These are phyloP conservation scores for Chitala chitala DNA, from an alignment of 2,113 vertebrate genomes.

Conservation along the genomic window DNA sequence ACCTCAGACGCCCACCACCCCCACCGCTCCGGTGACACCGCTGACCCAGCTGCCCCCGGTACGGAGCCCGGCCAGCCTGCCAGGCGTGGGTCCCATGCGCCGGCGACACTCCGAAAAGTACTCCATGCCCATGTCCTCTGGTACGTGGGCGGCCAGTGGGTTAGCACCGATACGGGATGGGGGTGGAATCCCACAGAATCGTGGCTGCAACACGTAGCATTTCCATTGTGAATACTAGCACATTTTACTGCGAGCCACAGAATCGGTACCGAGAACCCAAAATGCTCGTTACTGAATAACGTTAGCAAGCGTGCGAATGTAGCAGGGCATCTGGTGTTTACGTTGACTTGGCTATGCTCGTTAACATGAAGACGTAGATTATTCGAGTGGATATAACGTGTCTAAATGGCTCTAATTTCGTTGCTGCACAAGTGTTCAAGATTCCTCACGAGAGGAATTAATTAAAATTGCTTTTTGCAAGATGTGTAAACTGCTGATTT, in stretches of 20 bases:
- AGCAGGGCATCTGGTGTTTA: slow-evolving; percentile 65
- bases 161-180: too few relatives aligned
- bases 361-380: slow-evolving; percentile 57
- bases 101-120: slow-evolving; percentile 98
- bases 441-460: slow-evolving; percentile 69
- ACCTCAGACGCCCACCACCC: slow-evolving; percentile 98
- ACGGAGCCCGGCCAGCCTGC: slow-evolving; percentile 93
- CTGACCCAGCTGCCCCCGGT: slow-evolving; percentile 96
- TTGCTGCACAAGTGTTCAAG: slow-evolving; percentile 62
- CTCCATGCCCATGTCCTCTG: slow-evolving; percentile 96
- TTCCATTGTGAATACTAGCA: too few relatives aligned
- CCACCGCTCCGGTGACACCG: slow-evolving; percentile 93
- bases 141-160: slow-evolving; percentile 53
- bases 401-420: slow-evolving; percentile 61
- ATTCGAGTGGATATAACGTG: slow-evolving; percentile 59
- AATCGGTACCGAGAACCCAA: too few relatives aligned
- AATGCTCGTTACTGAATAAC: not conserved
- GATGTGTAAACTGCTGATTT: slow-evolving; percentile 68
- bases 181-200: too few relatives aligned
- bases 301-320: slow-evolving; percentile 11
- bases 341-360: slow-evolving; percentile 59
- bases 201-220: too few relatives aligned
- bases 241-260: too few relatives aligned
- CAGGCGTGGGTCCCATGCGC: slow-evolving; percentile 96
- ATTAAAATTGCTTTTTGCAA: slow-evolving; percentile 75